A percentile compares a stretch with the other conserved stretches of the same genome.
phyloP scores from a whole-genome alignment of 2,797 vertebrate genomes.

The Clarias fuscus region DNA sequence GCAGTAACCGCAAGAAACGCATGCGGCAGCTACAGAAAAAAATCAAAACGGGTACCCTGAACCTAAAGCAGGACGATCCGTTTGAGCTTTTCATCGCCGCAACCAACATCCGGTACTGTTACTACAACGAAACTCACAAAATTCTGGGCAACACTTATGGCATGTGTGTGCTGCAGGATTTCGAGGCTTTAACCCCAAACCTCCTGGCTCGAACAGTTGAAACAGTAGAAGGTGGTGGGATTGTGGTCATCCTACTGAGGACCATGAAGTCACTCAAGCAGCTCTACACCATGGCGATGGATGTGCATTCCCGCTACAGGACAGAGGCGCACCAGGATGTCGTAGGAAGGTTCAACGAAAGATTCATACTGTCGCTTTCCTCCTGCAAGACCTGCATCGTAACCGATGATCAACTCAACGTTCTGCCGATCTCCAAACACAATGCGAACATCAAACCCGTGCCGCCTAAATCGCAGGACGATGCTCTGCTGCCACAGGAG shows the following conservation, averaged over 20 bases:
- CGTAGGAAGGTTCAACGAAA: constrained; percentile 94
- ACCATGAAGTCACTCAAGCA: constrained; percentile 96
- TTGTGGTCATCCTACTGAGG: constrained; percentile 90
- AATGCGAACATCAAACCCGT: constrained; percentile 85
- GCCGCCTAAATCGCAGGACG: constrained; percentile 88
- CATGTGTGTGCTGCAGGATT: constrained; percentile 94
- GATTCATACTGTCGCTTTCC: constrained; percentile 92
- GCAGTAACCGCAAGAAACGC: constrained; percentile 96
- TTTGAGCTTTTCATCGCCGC: constrained; percentile 96
- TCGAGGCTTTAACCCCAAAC: constrained; percentile 95
- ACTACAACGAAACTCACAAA: constrained; percentile 98
- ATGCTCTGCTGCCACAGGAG: constrained; percentile 77
- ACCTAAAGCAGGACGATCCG: constrained; percentile 91
- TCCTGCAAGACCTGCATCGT: constrained; percentile 94
- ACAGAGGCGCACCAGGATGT: constrained; percentile 97
- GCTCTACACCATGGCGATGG: constrained; percentile 97
- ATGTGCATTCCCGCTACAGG: constrained; percentile 93
- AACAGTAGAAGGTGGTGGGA: constrained; percentile 94
- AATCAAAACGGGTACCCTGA: constrained; percentile 91
- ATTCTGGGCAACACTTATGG: constrained; percentile 96
- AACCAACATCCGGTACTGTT: constrained; percentile 98
- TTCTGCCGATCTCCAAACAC: constrained; percentile 92
- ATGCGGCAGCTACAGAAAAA: constrained; percentile 98
- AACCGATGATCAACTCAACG: constrained; percentile 94
- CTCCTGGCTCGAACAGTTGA: constrained; percentile 92